Conservation (phyloP, 2,888 invertebrate species). For the Oxycera nigricornis region DNA sequence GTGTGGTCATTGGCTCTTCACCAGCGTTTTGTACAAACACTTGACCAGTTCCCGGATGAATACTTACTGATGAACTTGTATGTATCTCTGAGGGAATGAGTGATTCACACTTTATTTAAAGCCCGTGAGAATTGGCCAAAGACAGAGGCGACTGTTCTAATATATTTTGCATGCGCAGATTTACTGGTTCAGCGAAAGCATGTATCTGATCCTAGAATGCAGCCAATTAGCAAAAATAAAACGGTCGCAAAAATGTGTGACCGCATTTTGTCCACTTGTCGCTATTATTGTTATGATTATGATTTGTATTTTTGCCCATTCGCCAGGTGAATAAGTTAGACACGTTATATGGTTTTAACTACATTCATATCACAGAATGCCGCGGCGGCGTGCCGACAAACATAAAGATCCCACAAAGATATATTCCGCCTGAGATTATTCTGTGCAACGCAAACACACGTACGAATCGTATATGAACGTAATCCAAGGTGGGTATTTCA, state of each 20-base stretch:
- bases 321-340: not conserved
- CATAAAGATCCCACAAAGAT: constrained; percentile 4
- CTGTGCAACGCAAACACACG: not conserved
- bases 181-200: not conserved
- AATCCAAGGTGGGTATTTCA: constrained; percentile 4
- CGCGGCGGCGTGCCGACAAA: not conserved
- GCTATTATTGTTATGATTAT: not conserved
- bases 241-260: not conserved
- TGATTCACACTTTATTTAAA: too few relatives aligned
- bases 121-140: too few relatives aligned
- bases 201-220: not conserved
- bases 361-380: not conserved
- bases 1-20: too few relatives aligned
- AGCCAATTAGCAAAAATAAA: not conserved
- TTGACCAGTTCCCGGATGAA: too few relatives aligned
- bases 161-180: too few relatives aligned
- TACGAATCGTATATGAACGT: not conserved
- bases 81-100: too few relatives aligned
- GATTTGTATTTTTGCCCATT: not conserved
- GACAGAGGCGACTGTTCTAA: too few relatives aligned
- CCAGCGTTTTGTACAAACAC: too few relatives aligned
- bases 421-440: constrained; percentile 4
- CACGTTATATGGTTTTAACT: not conserved
- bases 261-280: not conserved
- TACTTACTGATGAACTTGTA: too few relatives aligned